Base-by-base conservation (phyloP, 1,140 invertebrate genomes). In the Caenorhabditis remanei region DNA sequence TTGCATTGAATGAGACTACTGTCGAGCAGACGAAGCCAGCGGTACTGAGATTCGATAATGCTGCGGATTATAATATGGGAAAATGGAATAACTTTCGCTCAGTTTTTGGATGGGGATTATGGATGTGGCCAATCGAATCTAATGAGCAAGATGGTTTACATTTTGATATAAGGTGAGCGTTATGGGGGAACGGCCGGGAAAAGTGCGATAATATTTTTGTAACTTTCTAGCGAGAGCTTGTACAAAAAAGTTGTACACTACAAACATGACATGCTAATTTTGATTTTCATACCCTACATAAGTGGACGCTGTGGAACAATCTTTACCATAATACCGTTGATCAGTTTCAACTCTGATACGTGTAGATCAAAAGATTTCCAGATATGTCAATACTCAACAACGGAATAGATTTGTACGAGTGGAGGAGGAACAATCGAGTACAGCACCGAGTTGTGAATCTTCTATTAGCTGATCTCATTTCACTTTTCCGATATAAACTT, bases 1-100 rank as follows among this genome's bases (percentile, higher is more conserved):
- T 98, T 88, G 93, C 95, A 61, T 95, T 96, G 90, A 99, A 99
- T 94, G 95, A 97, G 93, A 97, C 97, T 48, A 99, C 97, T 19
- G 91, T 90, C 40, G 90, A 90, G 58, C 90, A 90, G 48, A 90
- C 90, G 19, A 90, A 90, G 55, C 83, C 87, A 8, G 85, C 90
- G 19, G 63, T 88, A 58, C 56, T 90, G 19, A 87, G 89, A 65
- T 87, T 87, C 48, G 89, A 90, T 56, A 63, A 58, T 40, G 53
- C 71, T 2, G 89, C 89, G 8, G 88, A 90, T 56, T 90, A 90
- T 85, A 90, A 90, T 82, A 84, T 90, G 56, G 89, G 90, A 43
- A 53, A 83, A n/a, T 87, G 58, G 21, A 55, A 61, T 13, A 90
- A 90, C 82, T 88, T 85, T 71, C 75, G 87, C 32, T 40, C 85